phyloP scores from a whole-genome alignment of 2,113 vertebrate species.

The Amazona guildingii region DNA sequence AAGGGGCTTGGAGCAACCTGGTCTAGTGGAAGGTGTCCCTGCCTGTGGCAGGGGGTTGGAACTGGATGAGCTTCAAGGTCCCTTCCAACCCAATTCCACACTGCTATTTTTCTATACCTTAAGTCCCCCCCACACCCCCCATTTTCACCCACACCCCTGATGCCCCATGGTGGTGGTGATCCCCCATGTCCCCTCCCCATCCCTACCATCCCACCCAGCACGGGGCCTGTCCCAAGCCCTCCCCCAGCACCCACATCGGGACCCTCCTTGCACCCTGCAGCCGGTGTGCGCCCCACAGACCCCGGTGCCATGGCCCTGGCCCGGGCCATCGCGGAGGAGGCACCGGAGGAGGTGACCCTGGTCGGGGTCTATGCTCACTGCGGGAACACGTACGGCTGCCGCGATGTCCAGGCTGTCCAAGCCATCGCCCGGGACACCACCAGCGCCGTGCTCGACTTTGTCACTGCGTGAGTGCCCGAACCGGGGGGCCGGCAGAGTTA shows the following conservation, averaged over 20 bases:
- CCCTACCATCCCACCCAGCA: background rate
- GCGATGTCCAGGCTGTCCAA: slow-evolving; percentile 73
- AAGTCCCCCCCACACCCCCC: rapidly evolving
- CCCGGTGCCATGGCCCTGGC: slow-evolving; percentile 73
- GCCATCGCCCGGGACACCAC: slow-evolving; percentile 76
- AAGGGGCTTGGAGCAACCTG: too few relatives aligned
- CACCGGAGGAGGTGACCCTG: slow-evolving; percentile 64
- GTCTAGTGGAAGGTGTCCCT: too few relatives aligned
- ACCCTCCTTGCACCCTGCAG: slow-evolving; percentile 22
- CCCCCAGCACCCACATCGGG: too few relatives aligned
- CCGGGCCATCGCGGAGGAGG: slow-evolving; percentile 34
- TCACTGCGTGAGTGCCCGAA: slow-evolving; percentile 73
- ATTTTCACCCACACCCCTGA: background rate
- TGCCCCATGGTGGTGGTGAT: rapidly evolving
- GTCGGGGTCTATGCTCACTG: slow-evolving; percentile 84
- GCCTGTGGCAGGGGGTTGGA: too few relatives aligned
- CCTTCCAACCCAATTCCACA: too few relatives aligned
- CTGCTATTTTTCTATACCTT: too few relatives aligned
- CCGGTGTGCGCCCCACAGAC: slow-evolving; percentile 73
- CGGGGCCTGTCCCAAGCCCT: rapidly evolving
- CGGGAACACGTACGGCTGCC: slow-evolving; percentile 81
- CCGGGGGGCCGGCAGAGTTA: rapidly evolving
- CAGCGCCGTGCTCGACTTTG: slow-evolving; percentile 69
- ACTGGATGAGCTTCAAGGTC: too few relatives aligned
- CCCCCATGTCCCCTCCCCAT: background rate